Base-by-base conservation (phyloP, 2,113 vertebrate species). In the Percina caprodes region DNA sequence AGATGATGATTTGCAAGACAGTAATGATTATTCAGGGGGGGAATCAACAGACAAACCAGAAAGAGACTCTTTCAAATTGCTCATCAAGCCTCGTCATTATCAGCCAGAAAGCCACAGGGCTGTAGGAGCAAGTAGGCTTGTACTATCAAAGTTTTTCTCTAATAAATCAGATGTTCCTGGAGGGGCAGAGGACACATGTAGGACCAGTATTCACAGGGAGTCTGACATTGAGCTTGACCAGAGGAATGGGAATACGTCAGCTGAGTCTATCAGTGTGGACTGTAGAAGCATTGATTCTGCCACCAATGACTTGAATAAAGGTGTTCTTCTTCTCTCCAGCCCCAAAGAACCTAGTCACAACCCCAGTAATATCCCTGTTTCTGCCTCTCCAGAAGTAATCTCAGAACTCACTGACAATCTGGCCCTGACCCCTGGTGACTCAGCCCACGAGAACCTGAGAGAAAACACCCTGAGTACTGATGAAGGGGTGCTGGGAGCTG, bases 281-380 rank as follows among this genome's bases (percentile, higher is more conserved):
- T 35, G 56, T 52, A 86, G 59, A 82, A 78, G 51, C 49, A 58
- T 5, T 61, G 93, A 91, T 16, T 71, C 85, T 14, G 93, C 91
- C 49, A 96, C 95, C 59, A 96, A 96, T 92, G 95, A 96, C 74
- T 91, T 96, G 21, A 96, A 96, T 84, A 96, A 96, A 84, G 95
- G 95, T 45, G 93, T 95, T 39, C 92, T 91, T 70, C 82, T 94
- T 74, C 82, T 95, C 39, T 94, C 94, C 45, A 90, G 91, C 42
- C 92, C 94, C 26, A 96, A 94, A 92, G 95, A 96, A 7, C 74
- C 89, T 2, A 92, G 86, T 63, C 89, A 92, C 51, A 95, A 93
- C 77, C 92, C 89, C 72, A 96, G 95, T 83, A 96, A 96, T 72
- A 96, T 96, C 76, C 95, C 95, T 11, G 82, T 96, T 52, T 94